Conservation (phyloP, 2,888 invertebrate genomes). For the Lasioglossum calceatum region DNA sequence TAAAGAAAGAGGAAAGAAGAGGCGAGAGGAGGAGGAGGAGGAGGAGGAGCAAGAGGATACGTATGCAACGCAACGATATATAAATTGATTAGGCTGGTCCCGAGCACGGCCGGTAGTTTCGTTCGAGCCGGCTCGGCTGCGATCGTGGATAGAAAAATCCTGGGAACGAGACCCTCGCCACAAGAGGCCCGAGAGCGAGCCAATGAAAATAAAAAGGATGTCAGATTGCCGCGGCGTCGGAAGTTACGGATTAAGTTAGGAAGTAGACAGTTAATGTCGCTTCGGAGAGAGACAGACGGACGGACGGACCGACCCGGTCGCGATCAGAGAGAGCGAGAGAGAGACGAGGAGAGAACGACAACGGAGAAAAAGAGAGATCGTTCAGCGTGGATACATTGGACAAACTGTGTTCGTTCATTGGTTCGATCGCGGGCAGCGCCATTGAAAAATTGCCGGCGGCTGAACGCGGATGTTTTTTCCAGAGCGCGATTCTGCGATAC, state of each 20-base stretch:
- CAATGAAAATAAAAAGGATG: conserved; percentile 83
- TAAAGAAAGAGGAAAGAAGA: background rate
- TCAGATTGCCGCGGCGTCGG: conserved; percentile 84
- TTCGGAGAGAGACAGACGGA: conserved; percentile 70
- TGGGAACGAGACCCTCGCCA: conserved; percentile 82
- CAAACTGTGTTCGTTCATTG: conserved; percentile 56
- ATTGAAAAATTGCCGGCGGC: conserved; percentile 57
- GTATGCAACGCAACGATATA: conserved; percentile 77
- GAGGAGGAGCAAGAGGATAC: conserved; percentile 32
- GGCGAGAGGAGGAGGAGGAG: background rate
- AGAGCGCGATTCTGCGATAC: background rate
- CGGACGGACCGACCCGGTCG: conserved; percentile 26
- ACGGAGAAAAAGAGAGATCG: conserved; percentile 39
- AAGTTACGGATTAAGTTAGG: conserved; percentile 85
- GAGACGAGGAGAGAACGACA: conserved; percentile 45
- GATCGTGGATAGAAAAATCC: conserved; percentile 83
- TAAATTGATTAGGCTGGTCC: conserved; percentile 83
- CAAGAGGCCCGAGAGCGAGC: conserved; percentile 70
- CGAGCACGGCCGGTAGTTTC: conserved; percentile 75
- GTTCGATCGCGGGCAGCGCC: conserved; percentile 58
- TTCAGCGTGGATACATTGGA: conserved; percentile 59
- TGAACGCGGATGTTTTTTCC: conserved; percentile 14
- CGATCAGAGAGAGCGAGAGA: conserved; percentile 35
- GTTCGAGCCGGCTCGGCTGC: conserved; percentile 68
- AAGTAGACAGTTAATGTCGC: conserved; percentile 84